Conservation (phyloP, 2,113 vertebrate genomes). For the Embiotoca jacksoni region DNA sequence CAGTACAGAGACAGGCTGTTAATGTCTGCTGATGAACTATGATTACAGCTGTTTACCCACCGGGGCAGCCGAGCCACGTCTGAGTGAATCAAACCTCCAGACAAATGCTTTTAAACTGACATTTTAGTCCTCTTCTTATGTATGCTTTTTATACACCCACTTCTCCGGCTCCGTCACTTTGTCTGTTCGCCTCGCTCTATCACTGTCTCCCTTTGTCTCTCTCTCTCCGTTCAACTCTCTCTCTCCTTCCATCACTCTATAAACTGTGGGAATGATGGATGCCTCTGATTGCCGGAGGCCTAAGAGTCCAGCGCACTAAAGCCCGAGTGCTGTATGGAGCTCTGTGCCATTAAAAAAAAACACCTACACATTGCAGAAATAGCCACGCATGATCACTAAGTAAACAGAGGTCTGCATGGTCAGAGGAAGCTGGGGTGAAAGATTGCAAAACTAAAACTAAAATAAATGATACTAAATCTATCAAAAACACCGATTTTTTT, state of each 20-base stretch:
- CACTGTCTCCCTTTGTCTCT: slow-evolving; percentile 44
- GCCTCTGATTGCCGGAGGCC: slow-evolving; percentile 61
- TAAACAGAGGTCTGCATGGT: slow-evolving; percentile 24
- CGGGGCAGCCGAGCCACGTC: slow-evolving; percentile 40
- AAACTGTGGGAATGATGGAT: slow-evolving; percentile 66
- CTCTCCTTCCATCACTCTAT: slow-evolving; percentile 43
- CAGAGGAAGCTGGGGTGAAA: slow-evolving; percentile 7
- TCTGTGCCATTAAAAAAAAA: slow-evolving; percentile 69
- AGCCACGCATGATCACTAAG: slow-evolving; percentile 26
- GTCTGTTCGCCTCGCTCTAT: slow-evolving; percentile 52
- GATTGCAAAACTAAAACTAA: background rate
- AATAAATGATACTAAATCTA: slow-evolving; percentile 12
- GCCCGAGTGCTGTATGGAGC: slow-evolving; percentile 26
- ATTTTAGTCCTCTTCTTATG: slow-evolving; percentile 69
- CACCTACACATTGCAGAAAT: slow-evolving; percentile 58
- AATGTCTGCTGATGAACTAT: slow-evolving; percentile 54
- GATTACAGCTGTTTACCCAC: slow-evolving; percentile 71
- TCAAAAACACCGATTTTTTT: slow-evolving; percentile 14
- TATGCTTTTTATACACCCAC: slow-evolving; percentile 73
- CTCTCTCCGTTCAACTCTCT: background rate
- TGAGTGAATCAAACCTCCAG: slow-evolving; percentile 73
- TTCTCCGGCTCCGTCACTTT: slow-evolving; percentile 54
- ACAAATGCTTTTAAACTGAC: slow-evolving; percentile 64
- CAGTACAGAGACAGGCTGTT: slow-evolving; percentile 41
- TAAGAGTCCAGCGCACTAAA: slow-evolving; percentile 55